A percentile compares a stretch with the other conserved stretches of the same genome.
These are phyloP conservation scores for Clarias fuscus DNA, from an alignment of 2,797 vertebrate genomes.

Conservation along the genomic window DNA sequence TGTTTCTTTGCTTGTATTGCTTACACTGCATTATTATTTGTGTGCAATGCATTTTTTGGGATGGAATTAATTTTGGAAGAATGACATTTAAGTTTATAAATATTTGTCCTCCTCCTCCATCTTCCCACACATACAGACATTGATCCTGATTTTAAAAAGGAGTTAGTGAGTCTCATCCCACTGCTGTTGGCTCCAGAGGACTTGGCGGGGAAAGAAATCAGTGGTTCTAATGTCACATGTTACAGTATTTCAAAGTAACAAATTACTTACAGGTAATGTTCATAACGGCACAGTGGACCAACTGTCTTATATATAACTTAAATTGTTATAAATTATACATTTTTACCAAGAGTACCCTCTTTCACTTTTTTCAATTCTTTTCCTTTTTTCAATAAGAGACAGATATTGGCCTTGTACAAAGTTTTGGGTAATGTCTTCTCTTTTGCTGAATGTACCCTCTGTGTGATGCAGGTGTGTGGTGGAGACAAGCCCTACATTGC, in stretches of 20 bases:
- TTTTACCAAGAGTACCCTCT: too few species aligned
- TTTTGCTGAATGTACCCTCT: too few species aligned
- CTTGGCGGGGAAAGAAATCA: constrained; percentile 87
- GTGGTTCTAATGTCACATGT: constrained; percentile 86
- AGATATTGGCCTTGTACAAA: too few species aligned
- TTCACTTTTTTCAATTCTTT: too few species aligned
- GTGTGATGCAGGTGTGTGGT: too few species aligned
- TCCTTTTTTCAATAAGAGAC: too few species aligned
- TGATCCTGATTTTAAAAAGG: constrained; percentile 83
- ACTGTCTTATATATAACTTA: background rate
- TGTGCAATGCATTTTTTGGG: background rate
- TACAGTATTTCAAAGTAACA: constrained; percentile 87
- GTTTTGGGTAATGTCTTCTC: too few species aligned
- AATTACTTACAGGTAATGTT: constrained; percentile 78
- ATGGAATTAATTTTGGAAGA: background rate
- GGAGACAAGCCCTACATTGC: too few species aligned
- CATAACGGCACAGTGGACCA: background rate
- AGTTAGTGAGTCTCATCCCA: constrained; percentile 79
- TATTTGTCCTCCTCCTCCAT: background rate
- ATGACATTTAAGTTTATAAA: background rate
- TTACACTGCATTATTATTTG: background rate
- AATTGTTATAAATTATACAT: too few species aligned
- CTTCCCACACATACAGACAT: constrained; percentile 74
- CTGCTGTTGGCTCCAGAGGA: constrained; percentile 81
- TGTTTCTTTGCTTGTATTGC: too few species aligned